Base-by-base conservation (phyloP, 1,140 invertebrate genomes). In the Arion vulgaris region DNA sequence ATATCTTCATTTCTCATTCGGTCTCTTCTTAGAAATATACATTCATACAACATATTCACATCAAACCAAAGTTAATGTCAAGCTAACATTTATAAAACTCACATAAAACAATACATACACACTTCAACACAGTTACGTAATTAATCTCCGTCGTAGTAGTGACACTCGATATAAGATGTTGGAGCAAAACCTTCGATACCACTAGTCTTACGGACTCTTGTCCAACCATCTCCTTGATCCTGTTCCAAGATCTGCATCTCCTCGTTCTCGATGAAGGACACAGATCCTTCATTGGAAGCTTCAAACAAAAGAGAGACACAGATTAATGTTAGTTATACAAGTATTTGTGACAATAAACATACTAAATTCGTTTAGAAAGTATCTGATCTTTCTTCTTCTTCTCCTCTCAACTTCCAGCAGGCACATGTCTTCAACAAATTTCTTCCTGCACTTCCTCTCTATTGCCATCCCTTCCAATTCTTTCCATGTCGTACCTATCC, bases 211-310 rank as follows among this genome's bases (percentile, higher is more conserved):
- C 98, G 94, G 26, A 99, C 98, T 85, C 98, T 93, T 74, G 98
- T 99, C 98, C 98, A 99, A 7, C 98, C 98, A 92, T 99, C 98
- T 34, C 98, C 98, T 93, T 99, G 98, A 93, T 99, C 98, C 85
- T 96, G 93, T 93, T 99, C 98, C 84, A 99, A 96, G 89, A 99
- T 95, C 87, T 96, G 95, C 88, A 99, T 94, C 91, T 98, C 96
- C 92, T 99, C 98, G 82, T 96, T 96, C 92, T 98, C 97, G 85
- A 93, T 94, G 96, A 99, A 99, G 69, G 96, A 95, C 94, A 99
- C 98, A 73, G 97, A 97, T 45, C 97, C 97, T 93, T 98, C 97
- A 89, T 96, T 98, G 82, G 95, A 95, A 45, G 96, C 97, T 98
- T 90, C 15, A 94, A 93, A 45, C 68, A 39, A 77, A 68, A 23